These are phyloP conservation scores for Aproaerema taeniolella DNA, from an alignment of 2,888 invertebrate species.

Conservation along the genomic window DNA sequence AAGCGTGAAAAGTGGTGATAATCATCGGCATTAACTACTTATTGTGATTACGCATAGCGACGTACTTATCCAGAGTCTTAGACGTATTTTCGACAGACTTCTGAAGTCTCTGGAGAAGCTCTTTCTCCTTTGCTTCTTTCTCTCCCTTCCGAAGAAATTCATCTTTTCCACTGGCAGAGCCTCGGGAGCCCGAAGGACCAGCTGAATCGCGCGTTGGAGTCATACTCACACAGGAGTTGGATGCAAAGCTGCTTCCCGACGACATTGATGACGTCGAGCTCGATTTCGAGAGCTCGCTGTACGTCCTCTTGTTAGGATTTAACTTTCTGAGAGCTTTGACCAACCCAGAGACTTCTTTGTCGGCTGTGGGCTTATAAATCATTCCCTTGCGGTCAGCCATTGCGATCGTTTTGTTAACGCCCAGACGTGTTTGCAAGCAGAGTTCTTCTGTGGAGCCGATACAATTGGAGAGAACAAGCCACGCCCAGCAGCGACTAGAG, in stretches of 20 bases:
- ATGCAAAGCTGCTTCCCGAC: neutral
- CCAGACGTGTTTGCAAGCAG: too few species aligned
- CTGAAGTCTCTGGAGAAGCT: too few species aligned
- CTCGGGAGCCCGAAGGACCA: neutral
- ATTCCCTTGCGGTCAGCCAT: constrained; percentile 1
- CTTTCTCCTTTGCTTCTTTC: neutral
- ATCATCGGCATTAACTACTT: too few species aligned
- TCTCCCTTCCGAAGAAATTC: neutral
- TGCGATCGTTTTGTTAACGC: too few species aligned
- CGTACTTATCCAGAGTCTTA: too few species aligned
- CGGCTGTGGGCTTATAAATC: neutral
- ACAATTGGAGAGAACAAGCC: too few species aligned
- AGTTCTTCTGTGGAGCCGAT: too few species aligned
- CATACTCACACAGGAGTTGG: constrained; percentile 2
- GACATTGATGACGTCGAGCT: constrained; percentile 5
- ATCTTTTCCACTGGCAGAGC: neutral
- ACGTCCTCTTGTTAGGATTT: neutral
- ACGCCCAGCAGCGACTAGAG: too few species aligned
- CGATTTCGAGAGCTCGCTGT: constrained; percentile 3
- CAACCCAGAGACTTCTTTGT: constrained; percentile 1
- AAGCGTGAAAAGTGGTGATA: too few species aligned
- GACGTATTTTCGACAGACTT: too few species aligned
- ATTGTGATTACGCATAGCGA: too few species aligned
- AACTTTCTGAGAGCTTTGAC: neutral
- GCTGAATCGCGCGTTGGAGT: neutral